Evolutionary conservation across 2,113 vertebrate genomes (phyloP), one percentile per base, ranked within the genome.

Genomic region (Suricata suricatta): DNA sequence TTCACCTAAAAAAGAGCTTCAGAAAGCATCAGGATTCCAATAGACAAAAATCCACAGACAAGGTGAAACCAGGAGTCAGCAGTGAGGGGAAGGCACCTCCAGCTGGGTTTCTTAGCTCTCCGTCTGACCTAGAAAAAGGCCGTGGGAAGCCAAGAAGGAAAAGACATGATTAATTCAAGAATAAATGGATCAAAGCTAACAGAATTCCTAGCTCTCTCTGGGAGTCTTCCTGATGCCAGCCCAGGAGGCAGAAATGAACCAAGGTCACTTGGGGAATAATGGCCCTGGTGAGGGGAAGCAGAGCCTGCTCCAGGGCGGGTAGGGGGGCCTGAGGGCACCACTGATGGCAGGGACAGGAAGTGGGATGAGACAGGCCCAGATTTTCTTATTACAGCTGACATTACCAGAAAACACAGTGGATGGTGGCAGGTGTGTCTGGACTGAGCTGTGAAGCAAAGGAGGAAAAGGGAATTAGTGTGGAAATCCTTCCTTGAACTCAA

Each of bases 121-220:
- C 10, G n/a, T 33, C 19, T 68, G 83, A 82, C 52, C 60, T 88
- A 76, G 85, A 52, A 92, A 90, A 96, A 91, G 71, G 12, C 31
- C 6, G 3, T 74, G 25, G 21, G 44, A 81, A 91, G 86, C 81
- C 86, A 35, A 25, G 71, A 57, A 86, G 79, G 41, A 60, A 91
- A 82, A 80, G 33, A 52, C 52, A 33, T 14, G 21, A 84, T 80
- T 57, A 69, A 79, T 88, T 80, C 80, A 23, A 14, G 25, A 63
- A 54, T 60, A 27, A 57, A 57, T 19, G 41, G 52, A 69, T 64
- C 25, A 38, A 80, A 27, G 23, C 31, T 29, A 63, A n/a, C 38
- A 31, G 76, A 89, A 93, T 82, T 38, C 2, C 44, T 57, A 41
- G 64, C 33, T 81, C 64, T 27, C 88, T 81, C 33, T 27, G 3